Evolutionary conservation across 30 jellyfish, hydroid and myxozoan species (phyloP), one percentile per base, ranked within the genome.

Genomic region (Catostylus mosaicus): DNA sequence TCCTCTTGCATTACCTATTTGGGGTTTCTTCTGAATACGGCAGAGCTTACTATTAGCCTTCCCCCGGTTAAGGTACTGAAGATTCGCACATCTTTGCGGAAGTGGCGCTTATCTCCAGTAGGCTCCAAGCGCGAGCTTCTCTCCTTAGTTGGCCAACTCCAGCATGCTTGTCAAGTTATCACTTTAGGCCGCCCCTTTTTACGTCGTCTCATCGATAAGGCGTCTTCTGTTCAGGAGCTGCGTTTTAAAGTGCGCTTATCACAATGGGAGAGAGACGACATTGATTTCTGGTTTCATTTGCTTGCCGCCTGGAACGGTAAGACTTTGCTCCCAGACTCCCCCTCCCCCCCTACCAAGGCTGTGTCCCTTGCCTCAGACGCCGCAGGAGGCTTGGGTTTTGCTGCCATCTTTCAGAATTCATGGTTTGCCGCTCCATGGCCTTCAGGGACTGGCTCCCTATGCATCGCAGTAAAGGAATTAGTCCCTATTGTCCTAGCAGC

Each of bases 81-180:
- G 72, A 50, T 89, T 27, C 54, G 90, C 54, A 54, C 31, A 1
- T 43, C 33, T 3, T 64, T 83, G 18, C 65, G 35, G 22, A 48
- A 47, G 23, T 16, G 36, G 97, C 90, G 0, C 71, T n/a, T n/a
- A n/a, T n/a, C n/a, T n/a, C n/a, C n/a, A n/a, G n/a, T n/a, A n/a
- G n/a, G n/a, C n/a, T n/a, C 90, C 2, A 57, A 78, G 62, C 84
- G 89, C 18, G 56, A 74, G 51, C 78, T 88, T 12, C 62, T 78
- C 10, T 80, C 97, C 0, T 65, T 88, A 20, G 54, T 88, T 43
- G 97, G 97, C 12, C 32, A 66, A n/a, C 56, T 88, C 24, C 77
- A 79, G 26, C 77, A 78, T 43, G 77, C 90, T 47, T 88, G 97
- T 34, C 93, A 88, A 67, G 97, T 88, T 20, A n/a, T n/a, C n/a